Evolutionary conservation across 2,113 vertebrate species (phyloP).

Genomic region (Gallinago paraguaiae): DNA sequence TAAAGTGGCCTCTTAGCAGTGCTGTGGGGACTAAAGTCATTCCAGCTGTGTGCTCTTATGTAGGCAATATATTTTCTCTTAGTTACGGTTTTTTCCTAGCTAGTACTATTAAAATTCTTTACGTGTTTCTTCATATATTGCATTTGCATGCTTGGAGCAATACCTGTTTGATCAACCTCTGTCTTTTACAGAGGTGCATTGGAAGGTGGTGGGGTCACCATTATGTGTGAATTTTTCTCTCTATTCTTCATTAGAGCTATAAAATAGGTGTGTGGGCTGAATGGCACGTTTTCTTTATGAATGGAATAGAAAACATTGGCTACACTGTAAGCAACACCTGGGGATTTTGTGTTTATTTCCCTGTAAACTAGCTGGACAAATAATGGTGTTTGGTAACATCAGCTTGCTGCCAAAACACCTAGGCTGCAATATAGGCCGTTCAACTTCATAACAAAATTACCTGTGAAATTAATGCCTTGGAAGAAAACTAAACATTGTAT

Average conservation of each 20-base stretch:
- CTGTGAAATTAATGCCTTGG: not conserved
- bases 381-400: slow-evolving; percentile 12
- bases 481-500: not conserved
- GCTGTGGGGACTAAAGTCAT: not conserved
- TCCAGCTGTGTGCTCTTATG: slow-evolving; percentile 33
- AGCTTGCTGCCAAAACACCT: slow-evolving; percentile 23
- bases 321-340: not conserved
- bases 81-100: not conserved
- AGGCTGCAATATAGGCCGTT: not conserved
- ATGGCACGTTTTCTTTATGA: not conserved
- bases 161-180: not conserved
- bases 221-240: slow-evolving; percentile 17
- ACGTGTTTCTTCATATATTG: not conserved
- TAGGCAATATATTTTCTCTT: slow-evolving; percentile 41
- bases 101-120: slow-evolving; percentile 53
- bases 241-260: slow-evolving; percentile 29
- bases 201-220: not conserved
- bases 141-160: not conserved
- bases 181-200: not conserved
- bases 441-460: not conserved
- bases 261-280: slow-evolving; percentile 57
- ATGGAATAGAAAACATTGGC: not conserved
- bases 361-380: slow-evolving; percentile 7
- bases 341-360: slow-evolving; percentile 26
- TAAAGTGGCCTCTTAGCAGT: slow-evolving; percentile 9